phyloP scores from a whole-genome alignment of 2,888 invertebrate species.

The Heliconius ismenius region DNA sequence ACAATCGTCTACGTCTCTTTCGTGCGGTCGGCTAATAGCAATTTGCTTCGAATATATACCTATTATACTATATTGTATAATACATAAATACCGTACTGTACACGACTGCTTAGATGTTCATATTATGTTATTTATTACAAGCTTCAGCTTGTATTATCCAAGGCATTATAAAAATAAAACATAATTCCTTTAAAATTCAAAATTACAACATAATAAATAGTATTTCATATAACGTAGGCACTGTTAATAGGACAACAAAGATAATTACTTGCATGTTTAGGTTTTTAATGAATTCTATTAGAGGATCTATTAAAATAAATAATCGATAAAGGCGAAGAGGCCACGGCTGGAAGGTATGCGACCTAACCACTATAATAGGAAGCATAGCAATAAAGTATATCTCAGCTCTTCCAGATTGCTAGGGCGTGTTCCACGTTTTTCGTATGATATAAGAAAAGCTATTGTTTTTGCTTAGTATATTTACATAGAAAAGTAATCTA shows the following conservation, averaged over 20 bases:
- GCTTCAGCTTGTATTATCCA: conserved; percentile 15
- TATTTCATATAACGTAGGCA: conserved; percentile 2
- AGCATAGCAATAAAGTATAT: neutral
- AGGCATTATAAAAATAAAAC: conserved; percentile 21
- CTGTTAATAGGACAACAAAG: conserved; percentile 6
- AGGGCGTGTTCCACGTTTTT: conserved; percentile 8
- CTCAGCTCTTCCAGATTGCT: neutral
- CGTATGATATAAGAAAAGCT: neutral
- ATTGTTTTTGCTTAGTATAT: neutral
- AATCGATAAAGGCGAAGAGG: neutral
- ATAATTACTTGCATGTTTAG: conserved; percentile 2
- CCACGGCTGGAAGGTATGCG: neutral
- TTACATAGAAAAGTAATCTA: neutral
- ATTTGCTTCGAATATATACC: conserved; percentile 62
- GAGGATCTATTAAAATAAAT: conserved; percentile 13
- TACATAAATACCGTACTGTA: conserved; percentile 48
- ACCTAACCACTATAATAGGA: neutral
- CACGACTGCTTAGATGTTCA: conserved; percentile 42
- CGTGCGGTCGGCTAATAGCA: conserved; percentile 67
- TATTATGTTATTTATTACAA: conserved; percentile 49
- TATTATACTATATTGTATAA: conserved; percentile 45
- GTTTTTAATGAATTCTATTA: conserved; percentile 3
- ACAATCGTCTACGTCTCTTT: conserved; percentile 53
- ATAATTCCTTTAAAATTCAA: neutral
- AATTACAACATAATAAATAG: neutral